These are phyloP conservation scores for Rhineura floridana DNA, from an alignment of 2,113 vertebrate genomes.

Conservation along the genomic window DNA sequence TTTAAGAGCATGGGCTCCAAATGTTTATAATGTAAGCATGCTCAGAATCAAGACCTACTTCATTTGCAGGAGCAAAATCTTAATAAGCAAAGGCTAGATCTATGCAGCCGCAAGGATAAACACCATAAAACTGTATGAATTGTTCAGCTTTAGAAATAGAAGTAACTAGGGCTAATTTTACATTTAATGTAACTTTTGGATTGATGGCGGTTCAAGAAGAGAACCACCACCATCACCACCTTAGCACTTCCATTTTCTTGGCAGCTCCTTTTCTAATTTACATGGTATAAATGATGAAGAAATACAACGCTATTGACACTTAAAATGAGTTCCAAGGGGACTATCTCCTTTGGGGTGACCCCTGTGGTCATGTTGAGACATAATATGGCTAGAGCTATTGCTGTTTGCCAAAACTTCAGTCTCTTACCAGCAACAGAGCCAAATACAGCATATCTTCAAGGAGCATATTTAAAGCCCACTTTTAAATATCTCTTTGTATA, in stretches of 20 bases:
- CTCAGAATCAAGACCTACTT: conserved; percentile 41
- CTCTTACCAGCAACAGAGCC: conserved; percentile 34
- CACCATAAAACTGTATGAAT: conserved; percentile 3
- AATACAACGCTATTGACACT: conserved; percentile 9
- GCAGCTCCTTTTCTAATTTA: background rate
- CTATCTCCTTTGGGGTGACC: conserved; percentile 50
- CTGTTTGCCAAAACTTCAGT: conserved; percentile 43
- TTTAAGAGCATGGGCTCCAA: conserved; percentile 14
- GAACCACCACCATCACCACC: background rate
- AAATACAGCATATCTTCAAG: conserved; percentile 50
- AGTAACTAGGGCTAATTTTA: background rate
- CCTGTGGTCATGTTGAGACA: conserved; percentile 26
- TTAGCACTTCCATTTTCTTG: conserved; percentile 6
- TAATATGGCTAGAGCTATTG: conserved; percentile 23
- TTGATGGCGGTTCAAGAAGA: conserved; percentile 9
- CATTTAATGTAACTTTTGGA: background rate
- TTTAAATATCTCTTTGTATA: conserved; percentile 44
- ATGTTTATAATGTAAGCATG: background rate
- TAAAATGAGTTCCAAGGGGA: background rate
- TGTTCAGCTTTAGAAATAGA: conserved; percentile 14
- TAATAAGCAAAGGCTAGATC: conserved; percentile 37
- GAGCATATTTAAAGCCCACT: conserved; percentile 37
- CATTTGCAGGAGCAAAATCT: conserved; percentile 49
- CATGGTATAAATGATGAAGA: background rate
- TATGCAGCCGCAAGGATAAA: conserved; percentile 11